Evolutionary conservation across 2,888 invertebrate species (phyloP).

Genomic region (Aphelenchoides bicaudatus): DNA sequence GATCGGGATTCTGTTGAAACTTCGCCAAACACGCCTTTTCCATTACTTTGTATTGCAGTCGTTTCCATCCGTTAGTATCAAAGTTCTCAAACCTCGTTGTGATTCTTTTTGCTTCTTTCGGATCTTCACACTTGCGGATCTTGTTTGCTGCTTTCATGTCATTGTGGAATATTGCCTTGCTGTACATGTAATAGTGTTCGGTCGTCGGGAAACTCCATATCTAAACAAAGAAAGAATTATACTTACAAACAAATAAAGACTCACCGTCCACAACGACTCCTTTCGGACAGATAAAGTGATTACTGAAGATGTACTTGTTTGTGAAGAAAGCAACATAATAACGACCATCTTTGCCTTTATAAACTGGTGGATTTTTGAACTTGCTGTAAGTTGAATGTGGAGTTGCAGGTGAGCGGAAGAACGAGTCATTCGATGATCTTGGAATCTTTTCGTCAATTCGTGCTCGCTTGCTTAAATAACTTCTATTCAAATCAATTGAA

Average conservation of each 20-base stretch:
- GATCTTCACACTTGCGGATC: neutral
- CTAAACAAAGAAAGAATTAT: neutral
- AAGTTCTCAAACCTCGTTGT: slow-evolving; percentile 9
- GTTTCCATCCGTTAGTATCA: slow-evolving; percentile 7
- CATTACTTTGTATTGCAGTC: slow-evolving; percentile 9
- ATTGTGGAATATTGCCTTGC: slow-evolving; percentile 22
- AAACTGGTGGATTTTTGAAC: slow-evolving; percentile 15
- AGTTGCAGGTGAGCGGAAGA: neutral
- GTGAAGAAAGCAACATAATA: slow-evolving; percentile 17
- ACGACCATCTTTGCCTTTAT: slow-evolving; percentile 6
- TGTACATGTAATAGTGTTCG: slow-evolving; percentile 22
- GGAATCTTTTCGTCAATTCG: too few species aligned
- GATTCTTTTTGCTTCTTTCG: slow-evolving; percentile 10
- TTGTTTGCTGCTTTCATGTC: slow-evolving; percentile 15
- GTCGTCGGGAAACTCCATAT: slow-evolving; percentile 11
- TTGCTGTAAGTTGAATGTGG: neutral
- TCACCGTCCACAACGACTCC: slow-evolving; percentile 1
- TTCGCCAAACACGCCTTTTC: slow-evolving; percentile 21
- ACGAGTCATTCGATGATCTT: neutral
- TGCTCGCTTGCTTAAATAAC: too few species aligned
- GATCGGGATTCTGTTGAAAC: slow-evolving; percentile 12
- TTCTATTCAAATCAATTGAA: too few species aligned
- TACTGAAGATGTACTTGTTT: slow-evolving; percentile 17
- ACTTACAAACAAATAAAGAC: neutral
- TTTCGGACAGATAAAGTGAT: slow-evolving; percentile 16